phyloP scores from a whole-genome alignment of 2,113 vertebrate species.

The Chionis minor region DNA sequence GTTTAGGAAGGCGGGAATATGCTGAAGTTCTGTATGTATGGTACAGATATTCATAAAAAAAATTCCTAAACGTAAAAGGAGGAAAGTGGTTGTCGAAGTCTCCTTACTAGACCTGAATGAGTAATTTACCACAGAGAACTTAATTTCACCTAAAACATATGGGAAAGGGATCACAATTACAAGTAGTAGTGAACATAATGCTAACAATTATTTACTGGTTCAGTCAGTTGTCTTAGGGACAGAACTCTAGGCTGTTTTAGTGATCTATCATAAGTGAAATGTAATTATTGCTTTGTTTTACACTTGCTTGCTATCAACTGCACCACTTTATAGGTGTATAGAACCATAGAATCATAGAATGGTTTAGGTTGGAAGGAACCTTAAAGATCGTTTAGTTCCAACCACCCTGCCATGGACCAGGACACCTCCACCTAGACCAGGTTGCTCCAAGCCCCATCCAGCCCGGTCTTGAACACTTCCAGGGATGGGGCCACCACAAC shows the following conservation, averaged over 20 bases:
- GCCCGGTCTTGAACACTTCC: background rate
- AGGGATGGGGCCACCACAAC: background rate
- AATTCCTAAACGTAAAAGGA: background rate
- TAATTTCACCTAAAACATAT: background rate
- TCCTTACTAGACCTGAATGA: background rate
- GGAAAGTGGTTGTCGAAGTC: background rate
- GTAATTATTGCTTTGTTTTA: background rate
- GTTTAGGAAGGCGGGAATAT: background rate
- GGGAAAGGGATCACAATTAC: background rate
- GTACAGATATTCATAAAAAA: background rate
- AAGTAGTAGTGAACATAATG: background rate
- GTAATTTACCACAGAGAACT: background rate
- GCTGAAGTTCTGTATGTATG: background rate
- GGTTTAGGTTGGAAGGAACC: background rate
- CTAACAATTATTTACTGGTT: background rate
- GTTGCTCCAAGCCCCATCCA: background rate
- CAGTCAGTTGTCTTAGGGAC: background rate
- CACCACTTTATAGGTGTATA: background rate
- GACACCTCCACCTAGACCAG: background rate
- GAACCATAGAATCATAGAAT: background rate
- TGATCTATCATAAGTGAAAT: background rate
- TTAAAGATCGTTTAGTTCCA: background rate
- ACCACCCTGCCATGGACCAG: no score
- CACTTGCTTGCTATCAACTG: background rate
- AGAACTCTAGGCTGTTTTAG: background rate